Base-by-base conservation (phyloP, 2,113 vertebrate species). In the Pseudopipra pipra region DNA sequence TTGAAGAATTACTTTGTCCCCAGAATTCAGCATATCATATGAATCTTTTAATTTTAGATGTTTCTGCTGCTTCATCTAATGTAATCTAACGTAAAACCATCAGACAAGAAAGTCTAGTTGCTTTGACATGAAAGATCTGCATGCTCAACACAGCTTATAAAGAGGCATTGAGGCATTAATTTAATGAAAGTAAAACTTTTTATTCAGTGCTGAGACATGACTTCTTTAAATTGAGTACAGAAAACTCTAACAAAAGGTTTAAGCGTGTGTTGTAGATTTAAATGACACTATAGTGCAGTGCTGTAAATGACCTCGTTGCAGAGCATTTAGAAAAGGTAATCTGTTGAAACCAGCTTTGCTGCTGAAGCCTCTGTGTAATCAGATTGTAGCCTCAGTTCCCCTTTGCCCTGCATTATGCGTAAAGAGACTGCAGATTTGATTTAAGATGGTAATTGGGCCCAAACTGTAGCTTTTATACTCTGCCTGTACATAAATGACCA, bases 331-430 rank as follows among this genome's bases (percentile, higher is more conserved):
- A 18, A 85, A 67, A 95, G 75, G 89, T 92, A 90, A 95, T 95
- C 94, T 92, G 67, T 86, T 95, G 72, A 94, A 96, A 83, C 63
- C 72, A 88, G 90, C 79, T 92, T 93, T 96, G 67, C 88, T 74
- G 63, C 49, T 83, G 88, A 93, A 94, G 41, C 37, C 49, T 82
- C 66, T 56, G 12, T n/a, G 18, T 62, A 72, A 78, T 91, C 89
- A 76, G 73, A 95, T 87, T 95, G 78, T 62, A 66, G 49, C 62
- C 62, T 87, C n/a, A 37, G 67, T 83, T 95, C 74, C 73, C 81
- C 24, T 14, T 73, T 93, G 66, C 46, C 67, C 46, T 89, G 49
- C 47, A 51, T 76, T 93, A 83, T 25, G 33, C 43, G 27, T 73
- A 77, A 91, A 91, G 43, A 79, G 49, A 71, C 51, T 79, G 39